Evolutionary conservation across 2,888 invertebrate genomes (phyloP).

Genomic region (Xanthorhoe spadicearia): DNA sequence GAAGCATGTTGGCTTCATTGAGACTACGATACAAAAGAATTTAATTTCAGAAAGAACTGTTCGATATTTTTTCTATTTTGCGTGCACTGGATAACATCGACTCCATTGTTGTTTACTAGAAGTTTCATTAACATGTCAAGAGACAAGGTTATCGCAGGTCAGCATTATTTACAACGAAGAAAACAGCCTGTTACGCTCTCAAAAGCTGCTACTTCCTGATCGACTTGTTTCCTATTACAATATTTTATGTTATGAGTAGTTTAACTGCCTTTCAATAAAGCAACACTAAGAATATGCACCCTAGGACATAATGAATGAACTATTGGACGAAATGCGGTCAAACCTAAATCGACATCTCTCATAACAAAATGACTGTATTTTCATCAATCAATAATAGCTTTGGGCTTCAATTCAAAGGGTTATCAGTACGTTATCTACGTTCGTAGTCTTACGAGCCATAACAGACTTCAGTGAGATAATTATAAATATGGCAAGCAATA

Average conservation of each 20-base stretch:
- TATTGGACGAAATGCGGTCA: neutral
- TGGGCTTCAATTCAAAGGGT: slow-evolving; percentile 1
- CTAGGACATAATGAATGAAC: too few relatives aligned
- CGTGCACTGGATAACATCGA: slow-evolving; percentile 24
- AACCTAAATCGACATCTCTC: neutral
- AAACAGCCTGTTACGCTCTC: slow-evolving; percentile 37
- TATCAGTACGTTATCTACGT: slow-evolving; percentile 11
- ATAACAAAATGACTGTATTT: slow-evolving; percentile 2
- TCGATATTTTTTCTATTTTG: slow-evolving; percentile 3
- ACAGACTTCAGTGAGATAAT: neutral
- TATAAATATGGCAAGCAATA: neutral
- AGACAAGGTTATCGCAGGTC: slow-evolving; percentile 62
- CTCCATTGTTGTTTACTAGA: slow-evolving; percentile 38
- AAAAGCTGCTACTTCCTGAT: slow-evolving; percentile 45
- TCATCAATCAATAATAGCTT: slow-evolving; percentile 16
- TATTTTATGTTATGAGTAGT: neutral
- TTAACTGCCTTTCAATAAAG: neutral
- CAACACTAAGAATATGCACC: neutral
- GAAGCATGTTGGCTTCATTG: neutral
- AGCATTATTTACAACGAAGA: slow-evolving; percentile 45
- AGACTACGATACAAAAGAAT: neutral
- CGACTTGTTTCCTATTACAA: slow-evolving; percentile 28
- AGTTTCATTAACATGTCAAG: slow-evolving; percentile 54
- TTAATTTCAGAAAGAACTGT: neutral
- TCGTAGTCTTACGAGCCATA: neutral